Evolutionary conservation across 2,888 invertebrate genomes (phyloP), one percentile per base, ranked within the genome.

Genomic region (Leptinotarsa juncta): DNA sequence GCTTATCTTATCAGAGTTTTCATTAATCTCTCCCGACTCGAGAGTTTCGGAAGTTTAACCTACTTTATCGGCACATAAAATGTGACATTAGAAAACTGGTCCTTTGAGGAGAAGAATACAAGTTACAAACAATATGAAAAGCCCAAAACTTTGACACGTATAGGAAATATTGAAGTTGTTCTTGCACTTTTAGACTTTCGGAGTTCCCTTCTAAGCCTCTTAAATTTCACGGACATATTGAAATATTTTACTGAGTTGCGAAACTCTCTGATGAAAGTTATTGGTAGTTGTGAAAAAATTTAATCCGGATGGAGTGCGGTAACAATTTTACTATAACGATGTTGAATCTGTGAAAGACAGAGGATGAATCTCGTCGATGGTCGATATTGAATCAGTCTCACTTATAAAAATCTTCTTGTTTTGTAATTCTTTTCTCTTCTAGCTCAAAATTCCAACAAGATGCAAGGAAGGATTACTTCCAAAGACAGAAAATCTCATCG

Each of bases 91-190:
- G n/a, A 62, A n/a, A 42, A 57, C n/a, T 20, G n/a, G 3, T 62
- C 42, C 14, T 62, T 62, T 32, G 42, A 32, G 32, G 42, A 62
- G 62, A 62, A 42, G 42, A 62, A 62, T 62, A 32, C 42, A 62
- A 12, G 62, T n/a, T 2, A 62, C 15, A 62, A 62, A 62, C 42
- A 62, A 62, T 42, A n/a, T 16, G 42, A 62, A n/a, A 62, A n/a
- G 42, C 62, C n/a, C 32, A 32, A 62, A 62, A 62, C 62, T 62
- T 62, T 42, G 62, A 62, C n/a, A n/a, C 26, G 62, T 26, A 62
- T 62, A 26, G 18, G 42, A 62, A 32, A 62, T 62, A n/a, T 42
- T 32, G 32, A 57, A 57, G 57, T 57, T 57, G 14, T 18, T 5
- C 23, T 15, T 15, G 15, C 4, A 12, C 26, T 26, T 62, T 10